Percentiles rank a stretch among this genome's conserved stretches.
These are phyloP conservation scores for Drosophila persimilis DNA, from an alignment of 1,140 invertebrate genomes.

Conservation along the genomic window DNA sequence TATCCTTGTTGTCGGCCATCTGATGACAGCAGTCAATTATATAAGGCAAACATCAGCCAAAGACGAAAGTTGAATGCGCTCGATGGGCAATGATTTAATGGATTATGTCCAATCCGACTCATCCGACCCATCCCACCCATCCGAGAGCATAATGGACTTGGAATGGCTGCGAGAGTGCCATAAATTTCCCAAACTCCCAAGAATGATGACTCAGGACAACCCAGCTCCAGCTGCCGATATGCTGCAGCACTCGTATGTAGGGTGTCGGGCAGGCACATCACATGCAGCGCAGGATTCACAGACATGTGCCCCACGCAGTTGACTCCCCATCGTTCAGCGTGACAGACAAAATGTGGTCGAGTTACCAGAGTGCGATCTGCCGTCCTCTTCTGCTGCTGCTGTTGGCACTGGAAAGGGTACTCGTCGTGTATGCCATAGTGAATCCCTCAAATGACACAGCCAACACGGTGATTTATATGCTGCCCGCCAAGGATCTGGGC, in stretches of 20 bases:
- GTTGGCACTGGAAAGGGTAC: not conserved
- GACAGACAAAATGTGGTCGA: conserved; percentile 42
- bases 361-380: conserved; percentile 17
- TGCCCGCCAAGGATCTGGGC: conserved; percentile 54
- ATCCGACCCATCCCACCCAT: not conserved
- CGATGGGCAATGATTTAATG: conserved; percentile 35
- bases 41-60: conserved; percentile 52
- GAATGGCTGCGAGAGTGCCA: not conserved
- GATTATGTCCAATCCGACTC: not conserved
- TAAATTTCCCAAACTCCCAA: not conserved
- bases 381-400: not conserved
- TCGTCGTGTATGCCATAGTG: conserved; percentile 39
- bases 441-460: conserved; percentile 68
- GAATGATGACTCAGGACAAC: not conserved
- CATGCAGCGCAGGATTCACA: conserved; percentile 31
- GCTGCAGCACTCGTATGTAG: not conserved
- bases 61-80: conserved; percentile 58
- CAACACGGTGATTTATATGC: conserved; percentile 69
- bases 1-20: conserved; percentile 39
- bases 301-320: conserved; percentile 36
- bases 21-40: conserved; percentile 61
- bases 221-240: not conserved
- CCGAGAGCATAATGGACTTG: conserved; percentile 9
- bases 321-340: conserved; percentile 38
- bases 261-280: conserved; percentile 12